Percentiles rank a stretch among this genome's conserved stretches.
These are phyloP conservation scores for Coregonus ussuriensis DNA, from an alignment of 2,797 vertebrate genomes.

Conservation along the genomic window DNA sequence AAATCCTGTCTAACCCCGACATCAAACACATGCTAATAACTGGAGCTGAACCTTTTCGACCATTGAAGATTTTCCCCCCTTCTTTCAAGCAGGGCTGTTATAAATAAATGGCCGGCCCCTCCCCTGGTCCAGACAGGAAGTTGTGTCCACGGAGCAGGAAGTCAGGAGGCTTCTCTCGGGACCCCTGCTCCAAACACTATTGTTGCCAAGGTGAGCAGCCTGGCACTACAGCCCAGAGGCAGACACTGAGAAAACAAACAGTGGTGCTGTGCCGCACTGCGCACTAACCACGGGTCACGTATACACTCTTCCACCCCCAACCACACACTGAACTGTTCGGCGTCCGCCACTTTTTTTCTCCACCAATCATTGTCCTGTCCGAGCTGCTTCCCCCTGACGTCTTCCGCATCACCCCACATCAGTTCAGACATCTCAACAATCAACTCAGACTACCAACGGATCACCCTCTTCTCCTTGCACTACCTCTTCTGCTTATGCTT, in stretches of 20 bases:
- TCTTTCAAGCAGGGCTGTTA: conserved; percentile 75
- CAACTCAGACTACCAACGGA: conserved; percentile 6
- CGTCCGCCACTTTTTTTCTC: not conserved
- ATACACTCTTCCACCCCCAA: conserved; percentile 50
- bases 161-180: conserved; percentile 78
- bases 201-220: conserved; percentile 74
- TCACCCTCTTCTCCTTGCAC: conserved; percentile 5
- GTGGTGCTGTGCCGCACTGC: conserved; percentile 50
- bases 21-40: conserved; percentile 80
- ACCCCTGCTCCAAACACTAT: conserved; percentile 80
- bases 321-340: not conserved
- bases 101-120: conserved; percentile 75
- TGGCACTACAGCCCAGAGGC: conserved; percentile 76
- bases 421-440: not conserved
- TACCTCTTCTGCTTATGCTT: not conserved
- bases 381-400: not conserved
- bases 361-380: not conserved
- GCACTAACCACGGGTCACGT: conserved; percentile 74
- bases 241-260: conserved; percentile 80
- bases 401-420: not conserved
- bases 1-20: conserved; percentile 61
- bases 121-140: conserved; percentile 75
- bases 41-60: conserved; percentile 52
- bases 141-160: conserved; percentile 80
- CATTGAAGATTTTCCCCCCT: conserved; percentile 72